phyloP scores from a whole-genome alignment of 2,888 invertebrate genomes.

The Tigriopus californicus region DNA sequence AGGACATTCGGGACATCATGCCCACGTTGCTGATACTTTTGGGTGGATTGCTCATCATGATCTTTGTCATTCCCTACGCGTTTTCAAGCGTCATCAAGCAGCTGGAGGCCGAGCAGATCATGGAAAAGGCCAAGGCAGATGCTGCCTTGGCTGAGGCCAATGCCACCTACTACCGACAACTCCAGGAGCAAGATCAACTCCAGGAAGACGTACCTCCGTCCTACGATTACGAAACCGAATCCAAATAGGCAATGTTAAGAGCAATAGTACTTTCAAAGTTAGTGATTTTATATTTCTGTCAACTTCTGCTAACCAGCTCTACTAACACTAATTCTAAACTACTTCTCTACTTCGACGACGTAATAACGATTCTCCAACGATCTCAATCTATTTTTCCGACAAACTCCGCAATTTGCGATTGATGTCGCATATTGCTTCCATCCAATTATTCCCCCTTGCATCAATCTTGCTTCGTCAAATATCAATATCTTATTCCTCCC shows the following conservation, averaged over 20 bases:
- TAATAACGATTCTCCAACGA: too few species aligned
- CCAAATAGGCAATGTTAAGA: too few species aligned
- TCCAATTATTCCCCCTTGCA: too few species aligned
- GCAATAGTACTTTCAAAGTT: too few species aligned
- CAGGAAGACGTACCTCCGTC: too few species aligned
- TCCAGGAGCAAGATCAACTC: too few species aligned
- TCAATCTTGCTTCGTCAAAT: too few species aligned
- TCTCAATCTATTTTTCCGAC: too few species aligned
- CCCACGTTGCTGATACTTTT: slow-evolving; percentile 13
- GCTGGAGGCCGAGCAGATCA: slow-evolving; percentile 4
- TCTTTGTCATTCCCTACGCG: slow-evolving; percentile 14
- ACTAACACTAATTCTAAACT: neutral
- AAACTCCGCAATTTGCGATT: too few species aligned
- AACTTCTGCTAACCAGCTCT: neutral
- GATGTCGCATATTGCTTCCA: too few species aligned
- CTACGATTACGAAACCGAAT: too few species aligned
- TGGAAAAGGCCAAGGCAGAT: slow-evolving; percentile 2
- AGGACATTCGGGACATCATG: slow-evolving; percentile 12
- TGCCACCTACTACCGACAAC: neutral
- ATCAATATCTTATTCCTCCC: too few species aligned
- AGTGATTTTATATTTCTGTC: neutral
- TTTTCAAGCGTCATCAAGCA: slow-evolving; percentile 13
- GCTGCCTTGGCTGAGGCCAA: neutral
- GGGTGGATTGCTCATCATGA: slow-evolving; percentile 11
- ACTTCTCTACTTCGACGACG: neutral